phyloP scores from a whole-genome alignment of 2,113 vertebrate species.

The Hyperopisus bebe region DNA sequence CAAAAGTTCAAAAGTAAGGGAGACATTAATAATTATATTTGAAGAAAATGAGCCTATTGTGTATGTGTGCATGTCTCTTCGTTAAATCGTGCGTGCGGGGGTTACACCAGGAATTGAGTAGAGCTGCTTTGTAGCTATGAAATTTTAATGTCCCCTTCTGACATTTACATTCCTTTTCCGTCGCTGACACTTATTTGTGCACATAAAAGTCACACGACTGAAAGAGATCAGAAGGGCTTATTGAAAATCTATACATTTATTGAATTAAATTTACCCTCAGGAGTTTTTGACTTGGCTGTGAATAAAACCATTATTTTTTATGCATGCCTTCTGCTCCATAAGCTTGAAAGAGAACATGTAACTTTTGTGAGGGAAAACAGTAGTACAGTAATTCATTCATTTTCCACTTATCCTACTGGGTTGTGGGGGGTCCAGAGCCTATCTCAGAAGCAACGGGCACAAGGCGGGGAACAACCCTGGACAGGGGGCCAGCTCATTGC shows the following conservation, averaged over 20 bases:
- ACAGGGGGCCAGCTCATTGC: too few species aligned
- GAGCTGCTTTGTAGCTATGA: slow-evolving; percentile 64
- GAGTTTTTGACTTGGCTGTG: not conserved
- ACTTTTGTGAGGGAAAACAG: not conserved
- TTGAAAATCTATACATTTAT: not conserved
- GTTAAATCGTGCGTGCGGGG: not conserved
- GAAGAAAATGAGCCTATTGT: not conserved
- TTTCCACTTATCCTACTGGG: too few species aligned
- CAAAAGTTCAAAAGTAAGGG: not conserved
- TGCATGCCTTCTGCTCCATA: not conserved
- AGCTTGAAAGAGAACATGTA: not conserved
- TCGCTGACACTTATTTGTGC: not conserved
- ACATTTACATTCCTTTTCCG: not conserved
- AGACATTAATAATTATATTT: not conserved
- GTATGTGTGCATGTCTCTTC: not conserved
- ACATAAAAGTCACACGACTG: not conserved
- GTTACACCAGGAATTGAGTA: slow-evolving; percentile 12
- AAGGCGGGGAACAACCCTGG: too few species aligned
- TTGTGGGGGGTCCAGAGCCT: too few species aligned
- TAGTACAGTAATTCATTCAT: too few species aligned
- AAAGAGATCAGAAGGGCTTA: not conserved
- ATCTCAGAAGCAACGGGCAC: too few species aligned
- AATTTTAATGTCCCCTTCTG: slow-evolving; percentile 51
- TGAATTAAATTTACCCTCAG: slow-evolving; percentile 4
- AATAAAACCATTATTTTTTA: not conserved